Percentiles rank a stretch among this genome's conserved stretches.
These are phyloP conservation scores for Tachina lurida DNA, from an alignment of 2,888 invertebrate genomes.

Conservation along the genomic window DNA sequence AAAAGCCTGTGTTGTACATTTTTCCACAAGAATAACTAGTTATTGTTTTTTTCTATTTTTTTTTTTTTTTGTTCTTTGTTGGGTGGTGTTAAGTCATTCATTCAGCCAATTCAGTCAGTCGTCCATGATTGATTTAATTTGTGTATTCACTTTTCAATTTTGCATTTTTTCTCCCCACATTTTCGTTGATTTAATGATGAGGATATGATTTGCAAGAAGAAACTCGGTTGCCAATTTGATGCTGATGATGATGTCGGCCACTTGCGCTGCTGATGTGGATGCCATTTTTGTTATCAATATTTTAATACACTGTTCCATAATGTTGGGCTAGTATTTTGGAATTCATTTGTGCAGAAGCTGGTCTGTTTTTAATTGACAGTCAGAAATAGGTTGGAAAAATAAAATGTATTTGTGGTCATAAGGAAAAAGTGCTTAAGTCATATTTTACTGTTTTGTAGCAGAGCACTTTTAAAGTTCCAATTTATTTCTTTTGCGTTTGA, in stretches of 20 bases:
- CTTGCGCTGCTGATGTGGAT: not conserved
- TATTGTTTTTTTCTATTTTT: not conserved
- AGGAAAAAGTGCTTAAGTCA: too few relatives aligned
- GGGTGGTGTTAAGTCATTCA: constrained; percentile 42
- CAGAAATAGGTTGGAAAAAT: not conserved
- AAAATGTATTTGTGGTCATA: not conserved
- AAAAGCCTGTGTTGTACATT: not conserved
- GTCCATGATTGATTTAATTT: constrained; percentile 69
- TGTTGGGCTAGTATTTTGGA: not conserved
- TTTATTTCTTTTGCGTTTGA: too few relatives aligned
- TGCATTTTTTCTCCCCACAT: constrained; percentile 52
- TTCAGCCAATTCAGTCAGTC: constrained; percentile 46
- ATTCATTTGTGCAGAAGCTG: constrained; percentile 20
- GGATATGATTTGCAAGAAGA: constrained; percentile 3
- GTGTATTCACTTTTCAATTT: constrained; percentile 61
- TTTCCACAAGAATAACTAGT: not conserved
- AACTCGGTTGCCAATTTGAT: constrained; percentile 24
- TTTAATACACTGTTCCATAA: constrained; percentile 37
- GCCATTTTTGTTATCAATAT: constrained; percentile 17
- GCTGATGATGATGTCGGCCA: constrained; percentile 12
- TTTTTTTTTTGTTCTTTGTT: not conserved
- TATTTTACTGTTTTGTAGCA: too few relatives aligned
- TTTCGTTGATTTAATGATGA: constrained; percentile 28
- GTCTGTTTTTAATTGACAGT: constrained; percentile 10
- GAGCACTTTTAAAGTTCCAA: too few relatives aligned